Evolutionary conservation across 1,140 invertebrate genomes (phyloP), one percentile per base, ranked within the genome.

Genomic region (Drosophila pseudoobscura): DNA sequence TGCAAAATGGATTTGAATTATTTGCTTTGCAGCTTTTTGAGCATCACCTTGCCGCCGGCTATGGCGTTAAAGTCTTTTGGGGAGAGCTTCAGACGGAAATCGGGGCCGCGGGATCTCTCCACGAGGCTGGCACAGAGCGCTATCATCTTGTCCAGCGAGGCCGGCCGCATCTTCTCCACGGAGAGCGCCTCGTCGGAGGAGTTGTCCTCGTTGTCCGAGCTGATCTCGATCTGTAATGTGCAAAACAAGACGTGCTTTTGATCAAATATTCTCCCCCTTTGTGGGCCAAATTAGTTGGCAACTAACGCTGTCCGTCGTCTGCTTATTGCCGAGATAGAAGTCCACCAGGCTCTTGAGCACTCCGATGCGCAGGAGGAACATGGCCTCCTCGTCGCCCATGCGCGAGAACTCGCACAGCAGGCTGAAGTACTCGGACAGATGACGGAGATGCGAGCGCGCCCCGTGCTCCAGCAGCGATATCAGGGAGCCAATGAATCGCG

Each of bases 131-230:
- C 96, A 29, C 98, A 95, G 5, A 98, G 92, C 6, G 96, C 96
- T 50, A 99, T 97, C 97, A 98, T 98, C 92, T 98, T 98, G 91
- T 98, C 97, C n/a, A 98, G 92, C 0, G 97, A 97, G 1, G 96
- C 96, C 0, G 97, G 97, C 74, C 97, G 94, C 58, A 97, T 94
- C 90, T 97, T 97, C 69, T 94, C 93, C 3, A 91, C 80, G 4
- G 91, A 92, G 5, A 92, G 71, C n/a, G 91, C 91, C 69, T 94
- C 93, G 59, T 94, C 93, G 0, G 91, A 92, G 0, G 93, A 93
- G 11, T 93, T 93, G 65, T 97, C 96, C 71, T 98, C 97, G 74
- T 97, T 96, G 71, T 96, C 96, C 63, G 94, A 95, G 13, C 94
- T 94, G 58, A 94, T 92, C 57, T 95, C 94, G 78, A 95, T 94